Percentiles rank a stretch among this genome's conserved stretches.
Conservation (phyloP, 2,113 vertebrate species). For the Phainopepla nitens region DNA sequence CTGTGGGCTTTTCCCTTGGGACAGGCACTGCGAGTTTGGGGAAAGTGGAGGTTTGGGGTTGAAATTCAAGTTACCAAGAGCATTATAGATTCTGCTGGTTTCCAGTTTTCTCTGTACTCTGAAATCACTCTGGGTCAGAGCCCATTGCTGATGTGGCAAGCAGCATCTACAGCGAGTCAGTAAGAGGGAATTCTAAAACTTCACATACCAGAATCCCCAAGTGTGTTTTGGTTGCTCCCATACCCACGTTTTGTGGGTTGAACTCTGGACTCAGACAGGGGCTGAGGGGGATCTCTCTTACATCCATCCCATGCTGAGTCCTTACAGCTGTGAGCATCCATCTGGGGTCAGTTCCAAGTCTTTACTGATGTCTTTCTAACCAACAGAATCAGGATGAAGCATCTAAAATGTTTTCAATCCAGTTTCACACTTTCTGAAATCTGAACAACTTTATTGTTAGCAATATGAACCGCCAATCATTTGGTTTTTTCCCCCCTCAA, state of each 20-base stretch:
- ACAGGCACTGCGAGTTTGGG: not conserved
- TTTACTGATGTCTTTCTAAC: not conserved
- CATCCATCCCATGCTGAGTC: rapidly evolving
- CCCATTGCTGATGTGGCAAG: not conserved
- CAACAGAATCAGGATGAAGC: not conserved
- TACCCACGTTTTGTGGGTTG: not conserved
- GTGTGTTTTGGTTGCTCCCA: not conserved
- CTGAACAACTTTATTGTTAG: not conserved
- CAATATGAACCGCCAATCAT: not conserved
- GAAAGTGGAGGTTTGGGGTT: rapidly evolving
- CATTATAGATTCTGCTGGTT: not conserved
- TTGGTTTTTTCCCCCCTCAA: not conserved
- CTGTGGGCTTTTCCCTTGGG: not conserved
- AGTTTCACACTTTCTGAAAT: not conserved
- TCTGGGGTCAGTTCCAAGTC: not conserved
- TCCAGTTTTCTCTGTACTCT: not conserved
- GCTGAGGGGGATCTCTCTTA: no score
- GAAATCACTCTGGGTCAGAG: not conserved
- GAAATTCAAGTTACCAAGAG: not conserved
- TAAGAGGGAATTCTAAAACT: not conserved
- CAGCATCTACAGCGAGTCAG: not conserved
- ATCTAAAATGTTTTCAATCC: not conserved
- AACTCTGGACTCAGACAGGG: not conserved
- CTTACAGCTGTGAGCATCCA: not conserved
- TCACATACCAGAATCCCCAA: not conserved